These are phyloP conservation scores for Anabacerthia variegaticeps DNA, from an alignment of 2,797 vertebrate genomes.

Conservation along the genomic window DNA sequence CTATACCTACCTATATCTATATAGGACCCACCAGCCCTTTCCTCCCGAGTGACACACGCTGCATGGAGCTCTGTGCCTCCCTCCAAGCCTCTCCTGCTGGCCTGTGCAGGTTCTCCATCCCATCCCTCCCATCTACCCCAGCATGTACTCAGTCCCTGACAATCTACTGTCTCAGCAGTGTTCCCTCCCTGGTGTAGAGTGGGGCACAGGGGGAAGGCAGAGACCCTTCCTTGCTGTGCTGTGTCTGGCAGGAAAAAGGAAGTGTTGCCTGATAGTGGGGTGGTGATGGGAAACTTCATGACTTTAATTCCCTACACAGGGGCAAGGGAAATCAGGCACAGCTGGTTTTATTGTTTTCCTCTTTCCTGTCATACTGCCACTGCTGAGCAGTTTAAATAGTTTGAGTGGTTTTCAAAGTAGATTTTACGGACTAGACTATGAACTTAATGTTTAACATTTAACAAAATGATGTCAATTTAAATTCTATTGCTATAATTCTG, in stretches of 20 bases:
- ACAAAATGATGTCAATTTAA: neutral
- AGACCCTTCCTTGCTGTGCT: neutral
- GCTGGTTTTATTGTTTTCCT: neutral
- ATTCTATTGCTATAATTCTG: neutral
- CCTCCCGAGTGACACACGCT: neutral
- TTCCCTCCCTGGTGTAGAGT: neutral
- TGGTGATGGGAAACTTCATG: neutral
- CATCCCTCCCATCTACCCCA: neutral
- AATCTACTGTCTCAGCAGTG: neutral
- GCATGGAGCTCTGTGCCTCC: fast-evolving
- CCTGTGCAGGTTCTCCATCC: fast-evolving
- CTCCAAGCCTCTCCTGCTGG: neutral
- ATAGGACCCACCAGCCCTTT: neutral
- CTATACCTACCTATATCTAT: neutral
- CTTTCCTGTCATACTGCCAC: neutral
- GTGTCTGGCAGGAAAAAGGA: neutral
- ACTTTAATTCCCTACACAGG: neutral
- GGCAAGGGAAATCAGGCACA: neutral
- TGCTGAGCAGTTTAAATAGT: neutral
- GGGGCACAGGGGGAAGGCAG: neutral
- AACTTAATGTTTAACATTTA: neutral
- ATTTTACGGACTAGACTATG: neutral
- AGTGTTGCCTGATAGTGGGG: fast-evolving
- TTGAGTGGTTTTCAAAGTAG: neutral
- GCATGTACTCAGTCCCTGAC: fast-evolving